phyloP scores from a whole-genome alignment of 1,140 invertebrate species.

The Microplitis demolitor region DNA sequence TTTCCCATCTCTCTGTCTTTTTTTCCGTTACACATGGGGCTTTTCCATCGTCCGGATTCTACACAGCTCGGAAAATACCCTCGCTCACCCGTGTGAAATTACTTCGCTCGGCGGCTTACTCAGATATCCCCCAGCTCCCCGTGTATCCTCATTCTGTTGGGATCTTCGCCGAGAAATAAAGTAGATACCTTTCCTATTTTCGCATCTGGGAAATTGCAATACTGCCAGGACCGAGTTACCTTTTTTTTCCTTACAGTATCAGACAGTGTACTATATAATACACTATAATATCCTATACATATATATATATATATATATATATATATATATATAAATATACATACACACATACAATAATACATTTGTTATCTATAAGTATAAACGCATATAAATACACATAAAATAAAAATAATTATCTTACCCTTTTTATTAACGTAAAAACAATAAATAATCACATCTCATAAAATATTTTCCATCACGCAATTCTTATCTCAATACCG shows the following conservation, averaged over 20 bases:
- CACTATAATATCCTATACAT: too few species aligned
- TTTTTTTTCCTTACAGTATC: background rate
- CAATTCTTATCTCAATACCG: too few species aligned
- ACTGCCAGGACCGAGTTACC: constrained; percentile 25
- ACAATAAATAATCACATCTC: too few species aligned
- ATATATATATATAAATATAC: too few species aligned
- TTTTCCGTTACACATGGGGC: constrained; percentile 20
- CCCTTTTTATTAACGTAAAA: too few species aligned
- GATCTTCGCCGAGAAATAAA: constrained; percentile 58
- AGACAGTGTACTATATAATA: too few species aligned
- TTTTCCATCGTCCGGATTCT: constrained; percentile 3
- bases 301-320: too few species aligned
- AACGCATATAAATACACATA: too few species aligned
- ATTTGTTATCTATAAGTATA: too few species aligned
- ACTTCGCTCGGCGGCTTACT: constrained; percentile 61
- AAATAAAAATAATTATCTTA: too few species aligned
- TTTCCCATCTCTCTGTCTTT: background rate
- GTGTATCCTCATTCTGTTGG: constrained; percentile 58
- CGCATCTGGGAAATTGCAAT: constrained; percentile 60
- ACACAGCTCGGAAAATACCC: constrained; percentile 35
- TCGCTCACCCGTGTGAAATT: constrained; percentile 58
- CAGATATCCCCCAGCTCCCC: constrained; percentile 49
- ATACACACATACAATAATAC: too few species aligned
- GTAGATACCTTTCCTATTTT: constrained; percentile 60
- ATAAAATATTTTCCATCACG: too few species aligned